Base-by-base conservation (phyloP, 2,888 invertebrate species). In the Himalopsyche japonica region DNA sequence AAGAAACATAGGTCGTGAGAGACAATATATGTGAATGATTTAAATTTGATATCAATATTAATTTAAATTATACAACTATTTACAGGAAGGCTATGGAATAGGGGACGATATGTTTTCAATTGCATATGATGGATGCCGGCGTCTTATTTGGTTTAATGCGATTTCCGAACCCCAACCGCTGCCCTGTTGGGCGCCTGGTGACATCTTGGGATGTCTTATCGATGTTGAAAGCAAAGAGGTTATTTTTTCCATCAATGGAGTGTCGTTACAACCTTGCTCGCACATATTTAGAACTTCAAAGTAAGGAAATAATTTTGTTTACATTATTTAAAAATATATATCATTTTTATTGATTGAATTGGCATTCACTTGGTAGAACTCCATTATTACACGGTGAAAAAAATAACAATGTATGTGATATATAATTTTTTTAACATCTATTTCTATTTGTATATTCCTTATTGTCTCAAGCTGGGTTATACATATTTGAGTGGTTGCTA, bases 71-170 rank as follows among this genome's bases (percentile, higher is more conserved):
- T 15, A 15, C 15, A 15, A 3, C 12, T 15, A 15, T 24, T 88
- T 89, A 47, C 89, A 97, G 97, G 98, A 98, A 89, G 98, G 98
- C 0, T 98, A 96, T 91, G 98, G 98, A n/a, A 97, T 98, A 85
- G 98, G 98, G 7, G 98, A 98, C 89, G 98, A 98, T 89, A 93
- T 95, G 86, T 97, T 94, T 91, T 98, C 98, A 0, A 91, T 98
- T 86, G 96, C 98, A 0, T 98, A 97, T 90, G 98, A 98, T 90
- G 98, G 98, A 0, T 98, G 98, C 90, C 94, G 98, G 70, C 95
- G 95, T 89, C 91, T 98, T 84, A 94, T 98, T 86, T 98, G 98
- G 98, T 95, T 97, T 90, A 95, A 96, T 89, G 98, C 98, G 0
- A 94, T 94, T 87, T 94, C 95, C 83, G 93, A 94, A 82, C 93